Evolutionary conservation across 1,140 invertebrate genomes (phyloP).

Genomic region (Drosophila dunni): DNA sequence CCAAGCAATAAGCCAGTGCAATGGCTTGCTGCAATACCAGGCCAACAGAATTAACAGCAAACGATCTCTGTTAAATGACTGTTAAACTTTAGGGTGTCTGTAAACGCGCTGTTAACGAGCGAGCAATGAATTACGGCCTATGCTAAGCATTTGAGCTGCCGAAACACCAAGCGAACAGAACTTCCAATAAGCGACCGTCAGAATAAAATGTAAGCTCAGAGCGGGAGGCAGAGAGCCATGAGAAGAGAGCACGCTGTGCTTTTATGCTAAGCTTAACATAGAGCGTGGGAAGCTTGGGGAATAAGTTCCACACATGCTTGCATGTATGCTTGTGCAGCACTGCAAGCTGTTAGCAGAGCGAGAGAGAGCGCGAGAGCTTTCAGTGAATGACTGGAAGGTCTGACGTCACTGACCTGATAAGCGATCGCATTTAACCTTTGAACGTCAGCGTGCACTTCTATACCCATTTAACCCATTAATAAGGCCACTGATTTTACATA

Average conservation of each 20-base stretch:
- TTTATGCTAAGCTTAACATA: background rate
- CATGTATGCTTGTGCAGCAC: background rate
- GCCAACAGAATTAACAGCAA: too few relatives aligned
- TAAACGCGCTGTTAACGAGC: background rate
- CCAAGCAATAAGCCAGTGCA: too few relatives aligned
- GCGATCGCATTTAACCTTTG: background rate
- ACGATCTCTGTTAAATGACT: too few relatives aligned
- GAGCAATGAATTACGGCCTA: background rate
- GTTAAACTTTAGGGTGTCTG: background rate
- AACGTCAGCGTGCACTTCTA: too few relatives aligned
- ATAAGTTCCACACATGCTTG: background rate
- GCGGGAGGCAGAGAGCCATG: background rate
- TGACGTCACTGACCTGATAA: too few relatives aligned
- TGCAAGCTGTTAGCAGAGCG: too few relatives aligned
- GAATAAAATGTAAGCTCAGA: background rate
- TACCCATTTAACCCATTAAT: background rate
- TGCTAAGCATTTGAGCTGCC: background rate
- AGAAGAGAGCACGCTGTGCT: background rate
- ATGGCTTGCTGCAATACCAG: too few relatives aligned
- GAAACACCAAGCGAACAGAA: background rate
- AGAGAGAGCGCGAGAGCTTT: too few relatives aligned
- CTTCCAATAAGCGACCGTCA: background rate
- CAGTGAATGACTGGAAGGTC: too few relatives aligned
- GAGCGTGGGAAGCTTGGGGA: too few relatives aligned
- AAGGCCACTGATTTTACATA: slow-evolving; percentile 25